Evolutionary conservation across 1,140 invertebrate species (phyloP).

Genomic region (Limonius californicus): DNA sequence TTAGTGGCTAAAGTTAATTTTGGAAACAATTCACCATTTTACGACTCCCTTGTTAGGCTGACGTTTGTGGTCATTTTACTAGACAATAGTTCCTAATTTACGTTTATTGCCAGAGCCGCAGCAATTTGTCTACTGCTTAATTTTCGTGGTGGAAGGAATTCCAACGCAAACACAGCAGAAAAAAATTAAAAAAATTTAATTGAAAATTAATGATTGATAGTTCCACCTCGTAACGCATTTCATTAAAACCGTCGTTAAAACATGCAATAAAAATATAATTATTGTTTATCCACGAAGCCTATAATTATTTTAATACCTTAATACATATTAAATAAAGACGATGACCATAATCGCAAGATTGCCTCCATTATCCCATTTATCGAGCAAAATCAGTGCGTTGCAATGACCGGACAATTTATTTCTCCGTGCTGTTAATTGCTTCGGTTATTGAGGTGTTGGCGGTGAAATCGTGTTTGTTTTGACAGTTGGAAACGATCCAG

Average conservation of each 20-base stretch:
- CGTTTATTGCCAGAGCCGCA: neutral
- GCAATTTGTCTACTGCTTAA: neutral
- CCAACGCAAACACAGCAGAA: too few relatives aligned
- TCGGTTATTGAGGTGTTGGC: neutral
- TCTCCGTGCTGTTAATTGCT: neutral
- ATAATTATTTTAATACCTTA: neutral
- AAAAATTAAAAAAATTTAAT: neutral
- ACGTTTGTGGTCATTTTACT: neutral
- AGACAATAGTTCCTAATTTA: neutral
- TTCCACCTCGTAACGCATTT: neutral
- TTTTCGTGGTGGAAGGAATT: neutral
- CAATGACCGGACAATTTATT: too few relatives aligned
- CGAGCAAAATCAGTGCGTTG: neutral
- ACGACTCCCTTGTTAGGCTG: neutral
- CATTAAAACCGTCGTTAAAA: neutral
- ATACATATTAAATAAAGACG: neutral
- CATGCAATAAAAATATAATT: neutral
- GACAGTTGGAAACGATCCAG: neutral
- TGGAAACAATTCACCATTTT: neutral
- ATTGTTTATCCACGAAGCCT: neutral
- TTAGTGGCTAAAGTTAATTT: too few relatives aligned
- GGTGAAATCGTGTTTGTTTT: neutral
- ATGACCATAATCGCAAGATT: neutral
- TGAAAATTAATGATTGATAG: too few relatives aligned
- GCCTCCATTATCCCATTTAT: neutral